Evolutionary conservation across 1,140 invertebrate genomes (phyloP), one percentile per base, ranked within the genome.

Genomic region (Manduca sexta): DNA sequence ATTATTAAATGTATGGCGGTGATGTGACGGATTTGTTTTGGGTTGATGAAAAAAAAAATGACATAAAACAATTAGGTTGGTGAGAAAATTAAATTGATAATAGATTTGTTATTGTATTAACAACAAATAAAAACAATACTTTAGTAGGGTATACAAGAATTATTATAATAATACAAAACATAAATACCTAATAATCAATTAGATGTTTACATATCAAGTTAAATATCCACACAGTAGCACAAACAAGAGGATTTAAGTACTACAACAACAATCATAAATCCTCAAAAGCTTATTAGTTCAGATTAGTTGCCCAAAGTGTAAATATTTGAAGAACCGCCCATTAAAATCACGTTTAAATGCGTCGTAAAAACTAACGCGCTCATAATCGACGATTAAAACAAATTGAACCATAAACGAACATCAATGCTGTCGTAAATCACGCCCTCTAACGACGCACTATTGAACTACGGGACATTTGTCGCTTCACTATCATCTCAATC

Each of bases 391-490:
- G 45, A 61, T 60, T 60, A 64, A 45, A 65, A 51, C 61, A 60
- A 64, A 65, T 65, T 63, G 53, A 56, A 60, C 52, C 60, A 62
- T 64, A 63, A 68, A 63, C 53, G 60, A 53, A 39, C 60, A 57
- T 72, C 69, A 75, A 59, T 61, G 45, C 54, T 60, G 49, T 57
- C 60, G 61, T 72, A 71, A 76, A 74, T 69, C 69, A 72, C 73
- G 69, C 69, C 73, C 64, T 79, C 75, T 76, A 64, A 55, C 52
- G 67, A 40, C 41, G 16, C 49, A 51, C 50, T 49, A 55, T 47
- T 54, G 62, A 70, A 73, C 65, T 64, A 64, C 60, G 49, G 49
- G 51, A 59, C 67, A 60, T 62, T 67, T 64, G 63, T 65, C 64
- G 55, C 64, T 61, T 60, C 61, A 56, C 63, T 69, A 72, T 67